A percentile compares a stretch with the other conserved stretches of the same genome.
Conservation (phyloP, 2,797 vertebrate species). For the Anguilla megastoma region DNA sequence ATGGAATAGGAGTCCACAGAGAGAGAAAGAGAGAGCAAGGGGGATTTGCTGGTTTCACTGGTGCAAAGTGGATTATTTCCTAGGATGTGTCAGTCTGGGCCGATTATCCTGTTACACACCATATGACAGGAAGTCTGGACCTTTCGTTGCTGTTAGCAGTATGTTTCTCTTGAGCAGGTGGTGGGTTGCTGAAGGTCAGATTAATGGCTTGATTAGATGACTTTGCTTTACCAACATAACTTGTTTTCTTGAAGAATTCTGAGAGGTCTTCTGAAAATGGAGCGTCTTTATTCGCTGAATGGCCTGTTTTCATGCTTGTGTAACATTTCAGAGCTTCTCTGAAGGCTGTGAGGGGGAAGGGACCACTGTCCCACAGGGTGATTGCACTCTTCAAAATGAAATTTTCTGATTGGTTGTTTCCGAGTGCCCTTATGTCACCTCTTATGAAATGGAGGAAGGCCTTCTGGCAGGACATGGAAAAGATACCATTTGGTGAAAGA, state of each 20-base stretch:
- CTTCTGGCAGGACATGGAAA: background rate
- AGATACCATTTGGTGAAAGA: background rate
- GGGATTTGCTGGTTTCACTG: constrained; percentile 14
- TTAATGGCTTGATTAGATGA: background rate
- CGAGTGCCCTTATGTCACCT: background rate
- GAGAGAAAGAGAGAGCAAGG: background rate
- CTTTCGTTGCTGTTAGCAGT: background rate
- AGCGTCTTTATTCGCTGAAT: background rate
- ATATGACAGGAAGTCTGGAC: constrained; percentile 23
- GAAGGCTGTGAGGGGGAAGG: background rate
- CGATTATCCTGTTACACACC: constrained; percentile 36
- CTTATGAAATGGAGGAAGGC: background rate
- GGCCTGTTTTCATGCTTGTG: background rate
- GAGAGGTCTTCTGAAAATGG: background rate
- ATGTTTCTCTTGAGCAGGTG: background rate
- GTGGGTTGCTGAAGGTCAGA: background rate
- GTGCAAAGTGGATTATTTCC: constrained; percentile 36
- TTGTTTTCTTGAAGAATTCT: background rate
- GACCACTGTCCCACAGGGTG: background rate
- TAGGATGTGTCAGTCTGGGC: background rate
- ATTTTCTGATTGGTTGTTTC: background rate
- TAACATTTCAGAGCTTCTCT: background rate
- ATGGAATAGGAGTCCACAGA: background rate
- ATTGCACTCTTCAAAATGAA: background rate
- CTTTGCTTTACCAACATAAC: background rate